Conservation (phyloP, 2,797 vertebrate genomes). For the Tolypeutes matacus region DNA sequence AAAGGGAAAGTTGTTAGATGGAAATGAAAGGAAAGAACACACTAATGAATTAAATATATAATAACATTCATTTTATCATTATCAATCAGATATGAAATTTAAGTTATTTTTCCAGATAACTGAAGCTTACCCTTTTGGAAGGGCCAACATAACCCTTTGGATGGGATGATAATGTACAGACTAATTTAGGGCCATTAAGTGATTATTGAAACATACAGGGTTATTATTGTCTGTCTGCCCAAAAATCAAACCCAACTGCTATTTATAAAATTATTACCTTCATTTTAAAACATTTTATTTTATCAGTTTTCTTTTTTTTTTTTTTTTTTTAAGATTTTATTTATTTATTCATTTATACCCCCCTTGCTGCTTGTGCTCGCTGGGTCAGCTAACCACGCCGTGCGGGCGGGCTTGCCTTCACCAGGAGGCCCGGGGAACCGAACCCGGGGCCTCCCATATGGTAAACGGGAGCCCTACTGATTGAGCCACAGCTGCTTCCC, state of each 20-base stretch:
- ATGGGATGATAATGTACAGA: not conserved
- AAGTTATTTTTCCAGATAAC: constrained; percentile 41
- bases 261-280: constrained; percentile 13
- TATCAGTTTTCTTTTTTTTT: constrained; percentile 30
- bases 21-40: constrained; percentile 27
- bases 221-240: not conserved
- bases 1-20: constrained; percentile 54
- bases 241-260: constrained; percentile 23
- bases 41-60: constrained; percentile 8
- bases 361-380: too few species aligned
- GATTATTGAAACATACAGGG: constrained; percentile 19
- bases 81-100: not conserved
- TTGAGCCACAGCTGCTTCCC: too few species aligned
- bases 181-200: constrained; percentile 40
- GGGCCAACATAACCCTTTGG: not conserved
- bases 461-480: too few species aligned
- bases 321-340: too few species aligned
- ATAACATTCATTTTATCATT: constrained; percentile 21
- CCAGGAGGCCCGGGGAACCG: too few species aligned
- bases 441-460: too few species aligned
- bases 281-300: not conserved
- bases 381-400: too few species aligned
- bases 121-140: constrained; percentile 22
- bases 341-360: too few species aligned
- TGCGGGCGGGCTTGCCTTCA: too few species aligned